phyloP scores from a whole-genome alignment of 2,888 invertebrate species.

The Eugnorisma glareosa region DNA sequence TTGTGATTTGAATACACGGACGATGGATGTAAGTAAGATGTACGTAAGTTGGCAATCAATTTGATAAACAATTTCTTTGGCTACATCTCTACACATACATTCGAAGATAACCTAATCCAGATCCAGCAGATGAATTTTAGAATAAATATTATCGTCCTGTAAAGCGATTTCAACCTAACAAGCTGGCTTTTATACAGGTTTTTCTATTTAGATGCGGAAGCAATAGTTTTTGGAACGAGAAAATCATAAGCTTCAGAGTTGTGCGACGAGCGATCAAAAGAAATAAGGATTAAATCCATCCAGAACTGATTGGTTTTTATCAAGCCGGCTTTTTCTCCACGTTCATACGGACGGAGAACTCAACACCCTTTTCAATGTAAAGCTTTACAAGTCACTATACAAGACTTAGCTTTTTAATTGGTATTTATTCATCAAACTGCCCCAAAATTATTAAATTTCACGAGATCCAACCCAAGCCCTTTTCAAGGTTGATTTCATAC shows the following conservation, averaged over 20 bases:
- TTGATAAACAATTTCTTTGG: neutral
- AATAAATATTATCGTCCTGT: neutral
- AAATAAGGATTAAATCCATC: constrained; percentile 14
- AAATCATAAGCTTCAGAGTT: neutral
- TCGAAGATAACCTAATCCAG: neutral
- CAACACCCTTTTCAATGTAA: neutral
- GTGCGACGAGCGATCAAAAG: constrained; percentile 1
- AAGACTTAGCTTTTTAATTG: neutral
- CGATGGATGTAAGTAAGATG: neutral
- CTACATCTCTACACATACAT: neutral
- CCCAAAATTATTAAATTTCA: constrained; percentile 4
- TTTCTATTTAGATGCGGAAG: neutral
- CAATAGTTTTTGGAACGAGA: neutral
- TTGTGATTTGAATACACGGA: neutral
- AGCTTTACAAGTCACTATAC: neutral
- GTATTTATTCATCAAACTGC: neutral
- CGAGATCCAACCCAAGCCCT: neutral
- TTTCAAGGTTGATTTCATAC: constrained; percentile 14
- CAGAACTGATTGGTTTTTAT: constrained; percentile 16
- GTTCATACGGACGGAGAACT: neutral
- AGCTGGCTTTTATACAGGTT: neutral
- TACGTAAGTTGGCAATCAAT: neutral
- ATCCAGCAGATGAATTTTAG: neutral
- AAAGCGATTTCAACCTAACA: neutral
- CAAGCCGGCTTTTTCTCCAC: neutral